These are phyloP conservation scores for Eudemis profundana DNA, from an alignment of 2,888 invertebrate genomes.

Conservation along the genomic window DNA sequence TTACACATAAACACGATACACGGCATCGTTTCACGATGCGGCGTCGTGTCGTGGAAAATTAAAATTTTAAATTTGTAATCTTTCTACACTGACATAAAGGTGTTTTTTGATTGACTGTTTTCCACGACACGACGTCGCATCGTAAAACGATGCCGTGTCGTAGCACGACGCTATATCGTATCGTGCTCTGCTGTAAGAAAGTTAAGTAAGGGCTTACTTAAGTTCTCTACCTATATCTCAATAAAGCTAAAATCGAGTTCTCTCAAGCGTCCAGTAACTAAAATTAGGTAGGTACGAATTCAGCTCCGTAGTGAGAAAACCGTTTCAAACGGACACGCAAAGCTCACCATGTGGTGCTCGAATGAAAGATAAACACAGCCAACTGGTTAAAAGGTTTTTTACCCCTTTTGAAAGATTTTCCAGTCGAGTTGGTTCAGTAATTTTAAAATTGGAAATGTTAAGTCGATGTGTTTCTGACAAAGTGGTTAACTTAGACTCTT, in stretches of 20 bases:
- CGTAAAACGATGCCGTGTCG: too few relatives aligned
- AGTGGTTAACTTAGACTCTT: not conserved
- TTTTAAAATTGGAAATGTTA: slow-evolving; percentile 13
- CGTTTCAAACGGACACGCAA: not conserved
- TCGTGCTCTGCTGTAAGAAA: too few relatives aligned
- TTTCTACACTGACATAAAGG: too few relatives aligned
- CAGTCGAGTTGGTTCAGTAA: not conserved
- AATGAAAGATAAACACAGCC: slow-evolving; percentile 3
- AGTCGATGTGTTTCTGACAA: not conserved
- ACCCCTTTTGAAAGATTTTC: slow-evolving; percentile 15
- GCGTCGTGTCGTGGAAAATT: too few relatives aligned
- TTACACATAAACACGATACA: too few relatives aligned
- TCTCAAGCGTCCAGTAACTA: not conserved
- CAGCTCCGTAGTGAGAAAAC: not conserved
- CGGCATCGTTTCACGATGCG: too few relatives aligned
- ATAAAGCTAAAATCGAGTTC: not conserved
- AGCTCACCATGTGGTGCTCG: not conserved
- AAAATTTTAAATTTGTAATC: too few relatives aligned
- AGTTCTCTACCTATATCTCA: too few relatives aligned
- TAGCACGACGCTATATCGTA: too few relatives aligned
- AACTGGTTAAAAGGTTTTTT: slow-evolving; percentile 2
- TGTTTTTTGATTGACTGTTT: too few relatives aligned
- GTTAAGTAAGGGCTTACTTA: too few relatives aligned
- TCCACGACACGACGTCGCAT: too few relatives aligned
- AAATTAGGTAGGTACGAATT: not conserved